Conservation (phyloP, 2,888 invertebrate species). For the Meganola albula region DNA sequence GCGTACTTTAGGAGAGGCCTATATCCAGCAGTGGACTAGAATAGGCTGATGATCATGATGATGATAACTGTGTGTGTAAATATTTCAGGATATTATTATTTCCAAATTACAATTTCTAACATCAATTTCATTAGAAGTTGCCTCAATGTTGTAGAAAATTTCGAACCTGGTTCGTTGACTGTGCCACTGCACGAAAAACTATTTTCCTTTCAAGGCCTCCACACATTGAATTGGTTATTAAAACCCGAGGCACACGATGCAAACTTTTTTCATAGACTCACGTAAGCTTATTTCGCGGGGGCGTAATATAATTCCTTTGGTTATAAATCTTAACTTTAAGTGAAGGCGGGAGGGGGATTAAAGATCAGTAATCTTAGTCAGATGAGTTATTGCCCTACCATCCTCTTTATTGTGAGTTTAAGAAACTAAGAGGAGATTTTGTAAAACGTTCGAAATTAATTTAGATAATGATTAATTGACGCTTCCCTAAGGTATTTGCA, state of each 20-base stretch:
- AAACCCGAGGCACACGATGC: conserved; percentile 31
- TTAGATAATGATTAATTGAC: conserved; percentile 75
- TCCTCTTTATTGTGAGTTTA: conserved; percentile 78
- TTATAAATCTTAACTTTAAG: conserved; percentile 86
- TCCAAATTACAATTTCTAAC: background rate
- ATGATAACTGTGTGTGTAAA: background rate
- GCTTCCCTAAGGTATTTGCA: conserved; percentile 55
- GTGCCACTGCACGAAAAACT: no score
- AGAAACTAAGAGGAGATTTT: conserved; percentile 77
- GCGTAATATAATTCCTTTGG: conserved; percentile 81
- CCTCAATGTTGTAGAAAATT: background rate
- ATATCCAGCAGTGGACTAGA: background rate
- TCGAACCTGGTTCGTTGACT: background rate
- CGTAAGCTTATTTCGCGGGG: conserved; percentile 62
- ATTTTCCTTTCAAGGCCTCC: conserved; percentile 7
- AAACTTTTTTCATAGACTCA: conserved; percentile 69
- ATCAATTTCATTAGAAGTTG: background rate
- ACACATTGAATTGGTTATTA: conserved; percentile 4
- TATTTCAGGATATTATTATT: background rate
- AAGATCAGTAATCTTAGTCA: conserved; percentile 86
- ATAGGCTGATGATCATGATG: background rate
- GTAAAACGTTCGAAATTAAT: conserved; percentile 76
- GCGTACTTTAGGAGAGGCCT: background rate
- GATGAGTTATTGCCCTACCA: conserved; percentile 82
- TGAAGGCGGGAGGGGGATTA: conserved; percentile 82